Base-by-base conservation (phyloP, 37 sponge, comb jelly and placozoan species). In the Chondrilla cf. caribensis region DNA sequence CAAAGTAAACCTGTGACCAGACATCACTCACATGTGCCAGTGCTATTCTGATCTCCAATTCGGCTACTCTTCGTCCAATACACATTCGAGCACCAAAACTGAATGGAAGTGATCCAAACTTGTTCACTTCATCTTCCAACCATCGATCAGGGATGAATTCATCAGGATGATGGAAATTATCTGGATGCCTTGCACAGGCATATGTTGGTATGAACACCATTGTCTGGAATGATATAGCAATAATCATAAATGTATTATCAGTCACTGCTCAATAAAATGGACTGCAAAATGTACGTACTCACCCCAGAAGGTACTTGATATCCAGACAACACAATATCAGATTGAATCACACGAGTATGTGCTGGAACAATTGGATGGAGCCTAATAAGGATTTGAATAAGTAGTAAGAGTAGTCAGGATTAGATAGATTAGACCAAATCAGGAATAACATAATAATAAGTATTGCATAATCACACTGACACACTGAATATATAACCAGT, bases 61-160 rank as follows among this genome's bases (percentile, higher is more conserved):
- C 88, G 32, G 88, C 88, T 31, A 87, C 33, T 29, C 88, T 40
- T 83, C 68, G 54, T 73, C 88, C 88, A 43, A 87, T 78, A 70
- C 88, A 87, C 83, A 83, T 87, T 15, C 88, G 55, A 17, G 84
- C 38, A 2, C 88, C 88, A 83, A 78, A 83, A 7, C 88, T 83
- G 83, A 87, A 87, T 8, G 88, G 83, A 4, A 87, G 70, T 29
- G 78, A 70, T 5, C 68, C 68, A 79, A 87, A 87, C 24, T 28
- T 40, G 58, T 15, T 17, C 0, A 51, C 33, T 24, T 87, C 75
- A 4, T 79, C 79, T 36, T 41, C 62, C 38, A 76, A 54, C 88
- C 88, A 87, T 58, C 88, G 54, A 55, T 87, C 83, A 28, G 88
- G 88, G 18, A 58, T 78, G 36, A 66, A 87, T 21, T 24, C 25